Percentiles rank a stretch among this genome's conserved stretches.
phyloP scores from a whole-genome alignment of 30 jellyfish, hydroid and myxozoan species.

The Aurelia sp. region DNA sequence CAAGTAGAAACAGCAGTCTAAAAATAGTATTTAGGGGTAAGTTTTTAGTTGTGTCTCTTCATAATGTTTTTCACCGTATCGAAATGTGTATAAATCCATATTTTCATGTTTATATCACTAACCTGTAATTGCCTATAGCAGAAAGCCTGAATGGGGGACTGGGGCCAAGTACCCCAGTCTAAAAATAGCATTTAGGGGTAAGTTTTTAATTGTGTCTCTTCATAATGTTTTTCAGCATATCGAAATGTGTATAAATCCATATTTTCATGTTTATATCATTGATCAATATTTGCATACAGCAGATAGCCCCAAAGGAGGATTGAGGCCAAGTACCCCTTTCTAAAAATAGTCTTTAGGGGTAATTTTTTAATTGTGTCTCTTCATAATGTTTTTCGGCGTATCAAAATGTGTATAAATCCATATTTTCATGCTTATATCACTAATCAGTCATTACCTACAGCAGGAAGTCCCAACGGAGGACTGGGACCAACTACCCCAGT shows the following conservation, averaged over 20 bases:
- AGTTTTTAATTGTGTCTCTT: too few species aligned
- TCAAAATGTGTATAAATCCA: background rate
- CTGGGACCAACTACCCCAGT: slow-evolving; percentile 14
- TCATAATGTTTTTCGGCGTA: background rate
- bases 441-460: background rate
- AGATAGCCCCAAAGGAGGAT: background rate
- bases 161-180: slow-evolving; percentile 15
- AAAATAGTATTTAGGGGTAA: background rate
- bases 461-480: background rate
- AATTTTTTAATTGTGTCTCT: background rate
- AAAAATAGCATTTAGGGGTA: background rate
- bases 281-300: background rate
- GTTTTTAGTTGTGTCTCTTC: too few species aligned
- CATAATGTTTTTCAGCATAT: background rate
- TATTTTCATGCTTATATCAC: background rate
- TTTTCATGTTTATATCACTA: too few species aligned
- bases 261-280: background rate
- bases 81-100: too few species aligned
- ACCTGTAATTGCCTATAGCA: too few species aligned
- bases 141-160: background rate
- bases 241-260: background rate
- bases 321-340: too few species aligned
- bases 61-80: too few species aligned
- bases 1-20: slow-evolving; percentile 13
- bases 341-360: background rate